Conservation (phyloP, 2,888 invertebrate species). For the Gerris lacustris region DNA sequence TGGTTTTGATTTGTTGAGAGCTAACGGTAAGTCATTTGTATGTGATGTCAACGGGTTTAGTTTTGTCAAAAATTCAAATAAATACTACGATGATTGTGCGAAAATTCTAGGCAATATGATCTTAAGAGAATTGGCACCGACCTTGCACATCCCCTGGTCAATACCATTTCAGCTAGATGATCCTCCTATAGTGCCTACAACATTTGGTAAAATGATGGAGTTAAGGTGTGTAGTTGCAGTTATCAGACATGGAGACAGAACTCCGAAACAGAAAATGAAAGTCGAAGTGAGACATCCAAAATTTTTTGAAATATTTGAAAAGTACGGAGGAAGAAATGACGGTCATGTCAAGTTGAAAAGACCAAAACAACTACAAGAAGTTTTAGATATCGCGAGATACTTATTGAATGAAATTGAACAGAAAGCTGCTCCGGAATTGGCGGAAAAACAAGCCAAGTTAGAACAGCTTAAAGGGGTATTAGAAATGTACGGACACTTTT, state of each 20-base stretch:
- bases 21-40: slow-evolving; percentile 96
- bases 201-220: slow-evolving; percentile 95
- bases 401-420: slow-evolving; percentile 80
- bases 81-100: slow-evolving; percentile 99
- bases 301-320: slow-evolving; percentile 96
- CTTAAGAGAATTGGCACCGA: slow-evolving; percentile 82
- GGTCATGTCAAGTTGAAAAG: slow-evolving; percentile 95
- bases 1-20: slow-evolving; percentile 88
- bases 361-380: slow-evolving; percentile 94
- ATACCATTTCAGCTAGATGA: slow-evolving; percentile 95
- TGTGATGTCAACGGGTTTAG: slow-evolving; percentile 99
- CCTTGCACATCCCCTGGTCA: slow-evolving; percentile 92
- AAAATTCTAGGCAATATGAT: slow-evolving; percentile 98
- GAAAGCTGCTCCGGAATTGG: slow-evolving; percentile 76
- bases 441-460: slow-evolving; percentile 91
- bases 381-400: slow-evolving; percentile 88
- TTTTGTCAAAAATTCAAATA: slow-evolving; percentile 98
- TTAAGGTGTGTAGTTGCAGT: slow-evolving; percentile 91
- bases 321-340: slow-evolving; percentile 88
- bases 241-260: slow-evolving; percentile 94
- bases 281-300: slow-evolving; percentile 94
- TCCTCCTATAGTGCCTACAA: slow-evolving; percentile 97
- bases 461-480: slow-evolving; percentile 95
- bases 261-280: slow-evolving; percentile 99
- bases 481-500: slow-evolving; percentile 99